Evolutionary conservation across 1,140 invertebrate species (phyloP), one percentile per base, ranked within the genome.

Genomic region (Telenomus remus): DNA sequence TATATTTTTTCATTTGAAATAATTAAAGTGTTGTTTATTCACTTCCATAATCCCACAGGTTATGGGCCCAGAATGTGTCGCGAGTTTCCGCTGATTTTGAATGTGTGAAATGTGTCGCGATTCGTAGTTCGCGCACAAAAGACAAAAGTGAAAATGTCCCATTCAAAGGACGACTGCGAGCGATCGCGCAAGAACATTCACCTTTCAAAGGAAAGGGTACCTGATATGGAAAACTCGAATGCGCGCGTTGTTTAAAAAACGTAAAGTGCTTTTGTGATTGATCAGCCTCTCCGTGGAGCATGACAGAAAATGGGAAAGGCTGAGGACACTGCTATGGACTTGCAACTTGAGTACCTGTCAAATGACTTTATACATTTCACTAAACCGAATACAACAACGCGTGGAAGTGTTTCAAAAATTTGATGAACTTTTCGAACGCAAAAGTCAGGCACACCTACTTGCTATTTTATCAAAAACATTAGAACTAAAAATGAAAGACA

Each of bases 341-440:
- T 80, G 5, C 81, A 84, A 9, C 63, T 85, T 13, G 73, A 85
- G 75, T 83, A 81, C 81, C 69, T 86, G 43, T 79, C 79, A 10
- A 82, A 87, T 59, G 76, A 81, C 5, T 84, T 81, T 66, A 53
- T 87, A 4, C 60, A 50, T 61, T 84, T 85, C 75, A 81, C 78
- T 0, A 81, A 76, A 54, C 54, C 63, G 39, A 76, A 80, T 11
- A 56, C 44, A 15, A 13, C 42, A 9, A 46, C 53, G 16, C 53
- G 53, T 13, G 53, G n/a, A 56, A 44, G 83, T 89, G 63, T 76
- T 87, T 19, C 50, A 76, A 53, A 81, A 74, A 44, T 78, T 88
- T 42, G 83, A 88, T 70, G 39, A 81, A 6, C 37, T 86, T 13
- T 60, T 49, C 10, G 57, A 54, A 14, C 43, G 49, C 0, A 64